phyloP scores from a whole-genome alignment of 2,113 vertebrate genomes.

The rat (Rattus norvegicus) region DNA sequence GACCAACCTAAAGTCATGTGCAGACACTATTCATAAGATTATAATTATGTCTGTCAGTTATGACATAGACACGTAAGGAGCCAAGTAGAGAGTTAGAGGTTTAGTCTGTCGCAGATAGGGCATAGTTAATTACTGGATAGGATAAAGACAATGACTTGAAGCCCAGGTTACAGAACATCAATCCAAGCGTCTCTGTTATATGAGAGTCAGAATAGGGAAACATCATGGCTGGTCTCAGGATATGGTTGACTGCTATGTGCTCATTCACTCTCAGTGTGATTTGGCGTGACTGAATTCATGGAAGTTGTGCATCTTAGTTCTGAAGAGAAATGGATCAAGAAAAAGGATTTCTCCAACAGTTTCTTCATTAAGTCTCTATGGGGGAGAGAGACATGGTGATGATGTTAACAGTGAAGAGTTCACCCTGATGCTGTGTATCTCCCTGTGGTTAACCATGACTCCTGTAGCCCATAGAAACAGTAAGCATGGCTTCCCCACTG shows the following conservation, averaged over 20 bases:
- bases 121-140: background rate
- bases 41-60: background rate
- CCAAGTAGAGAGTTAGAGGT: background rate
- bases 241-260: background rate
- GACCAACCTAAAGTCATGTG: background rate
- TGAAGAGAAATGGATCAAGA: background rate
- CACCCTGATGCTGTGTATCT: background rate
- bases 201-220: background rate
- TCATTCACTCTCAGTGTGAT: background rate
- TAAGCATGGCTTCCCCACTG: fast-evolving
- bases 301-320: background rate
- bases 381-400: background rate
- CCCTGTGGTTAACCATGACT: background rate
- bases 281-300: background rate
- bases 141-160: background rate
- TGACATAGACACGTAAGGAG: background rate
- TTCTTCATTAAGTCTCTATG: background rate
- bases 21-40: background rate
- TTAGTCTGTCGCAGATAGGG: background rate
- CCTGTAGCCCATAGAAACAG: no score
- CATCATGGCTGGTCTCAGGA: background rate
- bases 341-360: background rate
- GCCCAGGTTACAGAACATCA: background rate
- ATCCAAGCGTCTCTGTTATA: background rate
- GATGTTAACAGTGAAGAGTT: background rate